A percentile compares a stretch with the other conserved stretches of the same genome.
phyloP scores from a whole-genome alignment of 2,113 vertebrate species.

The Melanotaenia duboulayi region DNA sequence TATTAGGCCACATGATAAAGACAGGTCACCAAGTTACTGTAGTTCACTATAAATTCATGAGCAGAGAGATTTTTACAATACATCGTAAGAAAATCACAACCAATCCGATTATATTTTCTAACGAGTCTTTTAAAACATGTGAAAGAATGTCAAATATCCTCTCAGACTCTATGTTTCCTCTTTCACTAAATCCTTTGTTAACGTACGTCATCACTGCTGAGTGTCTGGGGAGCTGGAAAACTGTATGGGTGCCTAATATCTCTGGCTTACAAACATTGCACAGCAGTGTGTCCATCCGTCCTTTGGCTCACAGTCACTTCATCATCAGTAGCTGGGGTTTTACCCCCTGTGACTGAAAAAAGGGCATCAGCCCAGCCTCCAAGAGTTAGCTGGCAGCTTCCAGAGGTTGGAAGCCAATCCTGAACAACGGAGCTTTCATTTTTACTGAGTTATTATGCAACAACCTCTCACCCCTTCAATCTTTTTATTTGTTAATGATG shows the following conservation, averaged over 20 bases:
- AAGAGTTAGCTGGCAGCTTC: constrained; percentile 43
- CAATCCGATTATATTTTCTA: background rate
- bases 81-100: background rate
- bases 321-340: constrained; percentile 38
- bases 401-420: constrained; percentile 58
- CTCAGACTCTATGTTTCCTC: constrained; percentile 16
- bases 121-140: background rate
- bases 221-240: constrained; percentile 13
- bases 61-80: background rate
- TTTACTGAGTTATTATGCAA: constrained; percentile 71
- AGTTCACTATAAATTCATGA: background rate
- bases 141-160: background rate
- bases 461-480: constrained; percentile 62
- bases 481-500: constrained; percentile 77
- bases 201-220: constrained; percentile 30
- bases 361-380: constrained; percentile 38
- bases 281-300: constrained; percentile 30
- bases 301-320: constrained; percentile 32
- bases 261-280: constrained; percentile 43
- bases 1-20: background rate
- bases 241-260: constrained; percentile 42
- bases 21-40: background rate
- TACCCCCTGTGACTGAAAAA: constrained; percentile 39
- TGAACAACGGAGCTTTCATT: constrained; percentile 67
- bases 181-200: constrained; percentile 31